Evolutionary conservation across 2,113 vertebrate genomes (phyloP), one percentile per base, ranked within the genome.

Genomic region (Philantomba maxwellii): DNA sequence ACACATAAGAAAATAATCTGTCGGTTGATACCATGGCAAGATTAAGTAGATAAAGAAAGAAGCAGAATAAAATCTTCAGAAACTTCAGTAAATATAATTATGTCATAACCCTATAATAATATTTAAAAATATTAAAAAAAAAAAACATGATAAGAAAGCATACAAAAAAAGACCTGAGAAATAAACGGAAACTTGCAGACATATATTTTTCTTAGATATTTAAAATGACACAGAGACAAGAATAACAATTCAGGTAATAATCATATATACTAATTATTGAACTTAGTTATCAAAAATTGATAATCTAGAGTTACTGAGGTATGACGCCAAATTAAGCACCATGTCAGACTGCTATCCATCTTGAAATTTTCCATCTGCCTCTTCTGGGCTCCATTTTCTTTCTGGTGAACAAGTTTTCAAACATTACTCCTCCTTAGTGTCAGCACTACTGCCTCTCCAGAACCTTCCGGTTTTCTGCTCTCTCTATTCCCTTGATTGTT

Each of bases 81-180:
- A 87, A 84, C 53, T 77, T 86, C 23, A 91, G 39, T 78, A 87
- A 92, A 81, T 43, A 66, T 25, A 89, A 80, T 45, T 64, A 86
- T 66, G 25, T 73, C 53, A 47, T 75, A 21, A 93, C 43, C 85
- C 25, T 87, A 53, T 45, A 93, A 70, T 8, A 55, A 57, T 77
- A 30, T 12, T 58, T 92, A 87, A 95, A 95, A 39, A 57, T 26
- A 90, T 93, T 91, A 92, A 2, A 91, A 94, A 96, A 87, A 80
- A 11, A 94, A 81, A 93, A 91, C 26, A 62, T 78, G 36, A 75
- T 30, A 75, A 93, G 10, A 58, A 4, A 89, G 9, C 33, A 97
- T 23, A 86, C 84, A 73, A 73, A 70, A 70, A 36, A 39, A 78
- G 4, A 91, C 3, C 28, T 87, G 6, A 92, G 23, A 51, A 51